phyloP scores from a whole-genome alignment of 2,797 vertebrate genomes.

The Aldrovandia affinis region DNA sequence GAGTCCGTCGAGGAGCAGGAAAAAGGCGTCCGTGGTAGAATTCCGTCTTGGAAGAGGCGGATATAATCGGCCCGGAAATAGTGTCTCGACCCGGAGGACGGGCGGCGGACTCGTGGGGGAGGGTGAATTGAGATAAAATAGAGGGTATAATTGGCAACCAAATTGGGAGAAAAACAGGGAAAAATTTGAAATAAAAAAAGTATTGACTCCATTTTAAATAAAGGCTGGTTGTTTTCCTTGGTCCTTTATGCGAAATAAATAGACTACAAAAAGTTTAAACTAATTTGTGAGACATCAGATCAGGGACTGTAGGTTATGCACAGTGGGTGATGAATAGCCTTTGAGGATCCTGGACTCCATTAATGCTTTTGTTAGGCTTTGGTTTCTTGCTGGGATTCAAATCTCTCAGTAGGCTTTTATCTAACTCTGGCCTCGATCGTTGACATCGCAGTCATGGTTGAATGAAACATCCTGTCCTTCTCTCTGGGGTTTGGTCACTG shows the following conservation, averaged over 20 bases:
- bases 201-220: neutral
- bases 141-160: no score
- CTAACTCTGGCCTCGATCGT: constrained; percentile 38
- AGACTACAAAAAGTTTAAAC: neutral
- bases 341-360: constrained; percentile 33
- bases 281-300: neutral
- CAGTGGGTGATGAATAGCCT: neutral
- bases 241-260: neutral
- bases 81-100: no score
- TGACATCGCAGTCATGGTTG: constrained; percentile 23
- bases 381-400: constrained; percentile 50
- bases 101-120: no score
- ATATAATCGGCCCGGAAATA: no score
- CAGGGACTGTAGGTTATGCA: neutral
- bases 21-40: no score
- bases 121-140: no score
- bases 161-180: no score
- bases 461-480: constrained; percentile 43
- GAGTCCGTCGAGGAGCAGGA: no score
- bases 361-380: constrained; percentile 50
- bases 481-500: constrained; percentile 39
- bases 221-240: neutral
- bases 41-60: no score
- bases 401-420: constrained; percentile 43
- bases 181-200: no score